A percentile compares a stretch with the other conserved stretches of the same genome.
Conservation (phyloP, 2,797 vertebrate genomes). For the Serranus cabrilla region DNA sequence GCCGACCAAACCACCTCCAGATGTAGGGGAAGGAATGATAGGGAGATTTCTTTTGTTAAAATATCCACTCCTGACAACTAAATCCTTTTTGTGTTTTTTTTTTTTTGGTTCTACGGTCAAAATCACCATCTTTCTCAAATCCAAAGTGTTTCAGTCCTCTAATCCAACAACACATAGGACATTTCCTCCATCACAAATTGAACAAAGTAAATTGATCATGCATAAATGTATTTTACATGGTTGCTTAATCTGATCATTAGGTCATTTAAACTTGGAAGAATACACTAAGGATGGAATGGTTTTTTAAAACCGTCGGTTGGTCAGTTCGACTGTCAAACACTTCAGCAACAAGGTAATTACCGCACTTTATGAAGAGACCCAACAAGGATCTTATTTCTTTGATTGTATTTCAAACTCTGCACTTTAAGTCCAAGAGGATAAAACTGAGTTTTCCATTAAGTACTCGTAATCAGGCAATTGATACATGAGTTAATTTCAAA, state of each 20-base stretch:
- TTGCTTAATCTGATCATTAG: neutral
- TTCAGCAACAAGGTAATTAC: no score
- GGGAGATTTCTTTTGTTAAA: neutral
- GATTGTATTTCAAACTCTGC: no score
- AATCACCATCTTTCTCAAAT: neutral
- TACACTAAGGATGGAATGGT: no score
- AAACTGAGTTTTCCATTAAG: no score
- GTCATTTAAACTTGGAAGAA: neutral
- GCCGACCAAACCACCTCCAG: neutral
- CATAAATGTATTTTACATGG: neutral
- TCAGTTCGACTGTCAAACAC: no score
- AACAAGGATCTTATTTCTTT: no score
- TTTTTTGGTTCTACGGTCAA: neutral
- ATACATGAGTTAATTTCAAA: no score
- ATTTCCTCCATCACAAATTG: neutral
- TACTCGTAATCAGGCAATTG: no score
- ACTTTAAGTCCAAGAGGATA: no score
- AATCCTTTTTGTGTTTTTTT: neutral
- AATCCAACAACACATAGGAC: neutral
- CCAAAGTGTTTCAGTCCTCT: neutral
- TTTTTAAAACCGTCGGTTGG: no score
- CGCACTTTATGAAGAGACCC: no score
- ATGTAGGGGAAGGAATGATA: no score
- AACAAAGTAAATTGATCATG: neutral
- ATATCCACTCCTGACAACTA: neutral